Conservation (phyloP, 37 sponge, comb jelly and placozoan species). For the Petrosia ficiformis region DNA sequence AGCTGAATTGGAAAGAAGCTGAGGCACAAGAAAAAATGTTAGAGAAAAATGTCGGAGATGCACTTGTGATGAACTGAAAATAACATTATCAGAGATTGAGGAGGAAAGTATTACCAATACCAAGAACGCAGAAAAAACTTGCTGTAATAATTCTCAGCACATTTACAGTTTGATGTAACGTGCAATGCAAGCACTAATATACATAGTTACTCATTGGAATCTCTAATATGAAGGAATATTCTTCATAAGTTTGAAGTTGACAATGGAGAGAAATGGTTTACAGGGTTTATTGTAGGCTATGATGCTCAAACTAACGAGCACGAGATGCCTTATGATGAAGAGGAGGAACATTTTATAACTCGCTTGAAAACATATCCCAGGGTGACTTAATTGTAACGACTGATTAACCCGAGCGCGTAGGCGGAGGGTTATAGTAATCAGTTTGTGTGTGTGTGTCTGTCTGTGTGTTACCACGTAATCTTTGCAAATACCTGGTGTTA, state of each 20-base stretch:
- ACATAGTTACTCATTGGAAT: slow-evolving; percentile 8
- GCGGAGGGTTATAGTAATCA: too few species aligned
- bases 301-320: slow-evolving; percentile 31
- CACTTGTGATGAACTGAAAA: slow-evolving; percentile 38
- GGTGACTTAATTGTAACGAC: slow-evolving; percentile 14
- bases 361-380: slow-evolving; percentile 15
- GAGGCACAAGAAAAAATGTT: slow-evolving; percentile 29
- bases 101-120: slow-evolving; percentile 31
- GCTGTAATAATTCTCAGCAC: slow-evolving; percentile 14
- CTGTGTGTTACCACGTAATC: too few species aligned
- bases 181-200: too few species aligned
- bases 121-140: slow-evolving; percentile 31
- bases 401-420: slow-evolving; percentile 9
- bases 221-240: slow-evolving; percentile 8
- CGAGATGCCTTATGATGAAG: slow-evolving; percentile 30
- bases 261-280: slow-evolving; percentile 9
- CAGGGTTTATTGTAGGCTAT: slow-evolving; percentile 27
- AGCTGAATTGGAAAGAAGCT: slow-evolving; percentile 5
- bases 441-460: too few species aligned
- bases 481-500: too few species aligned
- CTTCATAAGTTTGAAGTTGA: slow-evolving; percentile 29
- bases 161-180: too few species aligned
- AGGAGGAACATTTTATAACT: slow-evolving; percentile 35
- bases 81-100: slow-evolving; percentile 39
- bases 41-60: slow-evolving; percentile 32